Conservation (phyloP, 2,797 vertebrate species). For the Meriones psammophilus region DNA sequence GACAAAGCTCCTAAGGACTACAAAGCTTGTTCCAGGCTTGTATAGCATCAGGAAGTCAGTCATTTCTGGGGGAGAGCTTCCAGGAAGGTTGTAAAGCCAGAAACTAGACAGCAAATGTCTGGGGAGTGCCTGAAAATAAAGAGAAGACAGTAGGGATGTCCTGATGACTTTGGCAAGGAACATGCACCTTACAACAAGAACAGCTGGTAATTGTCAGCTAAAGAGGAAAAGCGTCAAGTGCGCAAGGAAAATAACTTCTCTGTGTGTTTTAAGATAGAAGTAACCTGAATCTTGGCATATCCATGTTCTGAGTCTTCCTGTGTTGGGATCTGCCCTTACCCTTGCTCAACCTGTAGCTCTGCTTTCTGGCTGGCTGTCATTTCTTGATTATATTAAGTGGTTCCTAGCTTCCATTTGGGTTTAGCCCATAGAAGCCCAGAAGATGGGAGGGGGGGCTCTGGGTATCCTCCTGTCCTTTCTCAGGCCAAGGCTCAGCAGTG, state of each 20-base stretch:
- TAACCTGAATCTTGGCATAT: not conserved
- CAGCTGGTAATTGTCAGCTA: not conserved
- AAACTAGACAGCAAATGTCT: not conserved
- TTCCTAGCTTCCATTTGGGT: not conserved
- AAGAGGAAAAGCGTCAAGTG: not conserved
- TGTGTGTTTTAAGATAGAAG: not conserved
- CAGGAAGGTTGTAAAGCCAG: not conserved
- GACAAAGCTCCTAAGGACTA: rapidly evolving
- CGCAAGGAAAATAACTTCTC: not conserved
- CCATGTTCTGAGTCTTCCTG: not conserved
- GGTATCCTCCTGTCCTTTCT: not conserved
- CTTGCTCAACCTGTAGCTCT: not conserved
- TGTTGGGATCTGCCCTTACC: not conserved
- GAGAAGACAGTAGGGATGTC: not conserved
- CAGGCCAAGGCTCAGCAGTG: not conserved
- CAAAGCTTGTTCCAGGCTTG: not conserved
- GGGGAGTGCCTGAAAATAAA: not conserved
- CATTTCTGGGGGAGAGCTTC: not conserved
- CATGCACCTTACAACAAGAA: not conserved
- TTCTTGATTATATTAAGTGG: not conserved
- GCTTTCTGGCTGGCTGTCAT: not conserved
- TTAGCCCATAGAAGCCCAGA: not conserved
- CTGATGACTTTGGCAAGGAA: not conserved
- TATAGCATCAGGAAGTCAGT: not conserved
- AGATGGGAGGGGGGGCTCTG: not conserved